Base-by-base conservation (phyloP, 2,888 invertebrate genomes). In the Prosapia bicincta region DNA sequence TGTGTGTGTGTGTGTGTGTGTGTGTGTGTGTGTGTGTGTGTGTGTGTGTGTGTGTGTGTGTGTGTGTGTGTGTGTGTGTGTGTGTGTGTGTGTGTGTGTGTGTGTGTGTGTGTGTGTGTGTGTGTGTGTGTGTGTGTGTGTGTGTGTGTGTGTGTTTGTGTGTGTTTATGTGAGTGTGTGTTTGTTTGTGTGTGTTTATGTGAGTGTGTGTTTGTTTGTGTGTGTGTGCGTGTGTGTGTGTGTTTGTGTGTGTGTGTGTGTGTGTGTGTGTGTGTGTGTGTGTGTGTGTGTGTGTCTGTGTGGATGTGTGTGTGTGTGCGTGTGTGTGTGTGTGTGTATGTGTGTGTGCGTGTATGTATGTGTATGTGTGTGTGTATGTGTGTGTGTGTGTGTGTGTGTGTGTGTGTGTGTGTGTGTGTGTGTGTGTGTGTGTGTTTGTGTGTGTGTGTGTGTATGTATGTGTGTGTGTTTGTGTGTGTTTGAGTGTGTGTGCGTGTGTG, bases 231-330 rank as follows among this genome's bases (percentile, higher is more conserved):
- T 65, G 65, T 65, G 13, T 65, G 13, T 65, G 65, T 65, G 13
- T 65, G 65, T 65, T 5, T 65, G 13, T 65, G 65, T 65, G 65
- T 65, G 65, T 65, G 65, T 65, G 65, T 65, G 65, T 65, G 65
- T 65, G 65, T 65, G 65, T 65, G 65, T 65, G 65, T 65, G 65
- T 65, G 65, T 65, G 65, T 65, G 65, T 65, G 65, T 65, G 65
- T 65, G 65, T 65, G 65, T 65, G 65, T 65, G 65, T 65, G 65
- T 65, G 65, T 65, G 65, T 7, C 3, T 65, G 65, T 65, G 65
- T 65, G 65, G 3, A 13, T 65, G 13, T 65, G 65, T 65, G 65
- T 65, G 65, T 65, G 65, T 65, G 65, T 65, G 65, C 13, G 65
- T 65, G 65, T 65, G 65, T 65, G 65, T 65, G 65, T 65, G 65